Evolutionary conservation across 2,113 vertebrate species (phyloP), one percentile per base, ranked within the genome.

Genomic region (Noctilio leporinus): DNA sequence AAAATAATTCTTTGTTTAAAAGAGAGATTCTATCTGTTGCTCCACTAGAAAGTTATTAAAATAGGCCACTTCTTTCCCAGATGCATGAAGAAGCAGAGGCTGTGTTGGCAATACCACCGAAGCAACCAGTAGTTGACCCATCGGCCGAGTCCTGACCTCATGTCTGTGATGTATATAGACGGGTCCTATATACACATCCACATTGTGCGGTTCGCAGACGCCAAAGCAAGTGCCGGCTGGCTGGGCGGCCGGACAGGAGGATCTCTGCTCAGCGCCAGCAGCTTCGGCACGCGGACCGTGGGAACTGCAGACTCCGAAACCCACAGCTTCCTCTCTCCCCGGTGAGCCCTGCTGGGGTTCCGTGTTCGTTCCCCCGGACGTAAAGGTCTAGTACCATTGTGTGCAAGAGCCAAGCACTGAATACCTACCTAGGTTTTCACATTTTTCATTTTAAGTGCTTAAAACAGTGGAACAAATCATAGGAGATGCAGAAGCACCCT

Each of bases 71-170:
- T 67, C 51, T 94, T 89, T 87, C 38, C 85, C 80, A 99, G 99
- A 99, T 99, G 99, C 99, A 99, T 69, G 99, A 99, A 97, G 99
- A 99, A 98, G 99, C 99, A 43, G 99, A 99, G 97, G 98, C 99
- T 91, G 98, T 99, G 97, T 98, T 99, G 97, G 98, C 98, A 87
- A 98, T 97, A 89, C 98, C 98, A 40, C 97, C 98, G 86, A 99
- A 99, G 97, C 98, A 98, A 59, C 98, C 98, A 80, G 95, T 98
- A 95, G 97, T 96, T 0, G 98, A 98, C 96, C 92, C 97, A 28
- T 98, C 97, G 77, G 90, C 98, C 47, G 99, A 99, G 96, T 99
- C 99, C 98, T 99, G 99, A 99, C 99, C 97, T 97, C 97, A 57
- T 93, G 86, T 95, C 96, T 55, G 24, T 3, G 9, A 78, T 33